Base-by-base conservation (phyloP, 2,888 invertebrate genomes). In the Scaptomyza caliginosa region DNA sequence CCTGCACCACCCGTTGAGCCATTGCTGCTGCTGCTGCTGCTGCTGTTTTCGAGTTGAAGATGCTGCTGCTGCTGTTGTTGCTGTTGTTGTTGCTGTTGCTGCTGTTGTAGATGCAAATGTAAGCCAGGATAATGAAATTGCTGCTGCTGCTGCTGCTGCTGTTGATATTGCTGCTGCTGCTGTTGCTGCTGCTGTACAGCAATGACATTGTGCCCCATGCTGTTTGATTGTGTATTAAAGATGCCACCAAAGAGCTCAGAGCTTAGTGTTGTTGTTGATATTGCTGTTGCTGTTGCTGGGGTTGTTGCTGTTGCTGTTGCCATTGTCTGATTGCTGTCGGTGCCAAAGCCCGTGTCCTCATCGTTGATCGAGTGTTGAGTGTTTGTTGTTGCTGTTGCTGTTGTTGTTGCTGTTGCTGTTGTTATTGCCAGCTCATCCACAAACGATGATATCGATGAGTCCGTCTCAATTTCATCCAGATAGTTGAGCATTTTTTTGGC, bases 401-500 rank as follows among this genome's bases (percentile, higher is more conserved):
- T 2, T 21, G 21, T 21, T 21, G 21, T 2, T n/a, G n/a, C n/a
- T n/a, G n/a, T n/a, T n/a, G 16, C 8, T 1, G 32, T 39, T 26
- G 48, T 24, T 10, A 43, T 45, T 4, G 51, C 28, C 6, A 73
- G 28, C 21, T 66, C 73, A 48, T 66, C 70, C 1, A 69, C 52
- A 11, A 52, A 69, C 10, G 69, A 56, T 24, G 74, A 63, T 28
- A 62, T 39, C 17, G 66, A 46, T 2, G 49, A 32, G 6, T 51
- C 52, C 43, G 62, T 17, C 10, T 78, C 86, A 16, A 75, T 48
- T 23, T 83, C 71, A 26, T 85, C 77, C 83, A 78, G 52, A 57
- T 56, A 80, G 62, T 77, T 67, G 6, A 48, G 77, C 70, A 89
- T 75, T 71, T 86, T 84, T 70, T 81, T 88, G 65, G 67, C 76